Conservation (phyloP, 2,797 vertebrate genomes). For the Microctenopoma stevenorrisi region DNA sequence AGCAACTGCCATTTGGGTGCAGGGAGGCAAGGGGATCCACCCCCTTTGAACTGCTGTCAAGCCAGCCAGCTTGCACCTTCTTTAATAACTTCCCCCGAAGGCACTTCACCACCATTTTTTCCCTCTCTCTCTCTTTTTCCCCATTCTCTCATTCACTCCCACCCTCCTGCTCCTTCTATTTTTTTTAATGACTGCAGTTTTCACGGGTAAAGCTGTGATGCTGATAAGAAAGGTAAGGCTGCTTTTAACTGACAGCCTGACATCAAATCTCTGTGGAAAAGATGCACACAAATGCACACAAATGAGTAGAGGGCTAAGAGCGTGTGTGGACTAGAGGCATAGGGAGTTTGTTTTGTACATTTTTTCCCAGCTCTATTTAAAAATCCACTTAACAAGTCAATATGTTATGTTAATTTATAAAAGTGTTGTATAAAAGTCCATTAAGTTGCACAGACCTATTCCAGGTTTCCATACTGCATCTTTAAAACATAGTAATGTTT, state of each 20-base stretch:
- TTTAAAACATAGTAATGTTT: too few species aligned
- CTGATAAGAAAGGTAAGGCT: constrained; percentile 82
- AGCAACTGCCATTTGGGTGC: constrained; percentile 84
- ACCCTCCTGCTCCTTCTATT: constrained; percentile 63
- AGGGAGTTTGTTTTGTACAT: constrained; percentile 26
- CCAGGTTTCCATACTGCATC: not conserved
- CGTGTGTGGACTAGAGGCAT: constrained; percentile 38
- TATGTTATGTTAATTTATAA: constrained; percentile 38
- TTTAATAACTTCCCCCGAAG: constrained; percentile 84
- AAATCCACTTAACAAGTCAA: constrained; percentile 30
- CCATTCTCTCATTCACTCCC: constrained; percentile 72
- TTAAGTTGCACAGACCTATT: constrained; percentile 16
- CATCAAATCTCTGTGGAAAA: constrained; percentile 67
- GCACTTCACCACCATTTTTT: constrained; percentile 76
- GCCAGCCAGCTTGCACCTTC: constrained; percentile 83
- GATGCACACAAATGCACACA: constrained; percentile 30
- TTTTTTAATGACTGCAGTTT: constrained; percentile 80
- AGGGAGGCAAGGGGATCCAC: constrained; percentile 81
- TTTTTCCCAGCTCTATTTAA: constrained; percentile 26
- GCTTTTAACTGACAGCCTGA: constrained; percentile 82
- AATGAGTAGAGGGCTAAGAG: constrained; percentile 53
- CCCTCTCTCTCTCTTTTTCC: constrained; percentile 49
- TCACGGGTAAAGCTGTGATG: constrained; percentile 82
- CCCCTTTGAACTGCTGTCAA: constrained; percentile 86
- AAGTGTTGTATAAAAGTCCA: constrained; percentile 18